Base-by-base conservation (phyloP, 2,888 invertebrate genomes). In the Metacarcinus magister region DNA sequence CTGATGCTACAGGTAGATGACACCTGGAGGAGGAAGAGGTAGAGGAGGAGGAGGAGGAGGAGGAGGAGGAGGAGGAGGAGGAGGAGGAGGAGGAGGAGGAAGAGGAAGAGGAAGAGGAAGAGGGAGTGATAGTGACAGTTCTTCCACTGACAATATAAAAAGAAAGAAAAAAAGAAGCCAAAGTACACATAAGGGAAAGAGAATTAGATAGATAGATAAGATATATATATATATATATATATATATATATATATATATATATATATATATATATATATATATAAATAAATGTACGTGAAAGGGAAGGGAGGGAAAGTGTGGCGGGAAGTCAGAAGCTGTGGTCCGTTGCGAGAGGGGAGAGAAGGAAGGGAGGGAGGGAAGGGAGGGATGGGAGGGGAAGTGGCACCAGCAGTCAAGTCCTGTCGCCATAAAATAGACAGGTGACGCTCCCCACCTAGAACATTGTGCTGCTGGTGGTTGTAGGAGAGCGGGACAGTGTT, bases 381-480 rank as follows among this genome's bases (percentile, higher is more conserved):
- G 44, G 94, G 46, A 46, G 48, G 94, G 32, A 46, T 32, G 94
- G 19, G 87, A 8, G 32, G n/a, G 44, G 28, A 75, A 28, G 75
- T 28, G 43, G 23, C 91, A 43, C 39, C 91, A 91, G 23, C 75
- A 28, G n/a, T 13, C 39, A 39, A 19, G 87, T 32, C 19, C 87
- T 87, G 87, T 87, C 87, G 39, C 10, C 39, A 39, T 87, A 87
- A 87, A 87, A 39, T 87, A 39, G 32, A 3, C 87, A 87, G 32
- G 87, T 28, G 94, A 94, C 87, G 23, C n/a, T 75, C 82, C 97
- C 97, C 97, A 98, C 98, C 98, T 97, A 98, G 98, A 92, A 99
- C 98, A 97, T 98, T 98, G 97, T 99, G 99, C 97, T 99, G 99
- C 96, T 98, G 98, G 97, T 98, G 98, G 97, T 99, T 99, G 97